Percentiles rank a stretch among this genome's conserved stretches.
Evolutionary conservation across 2,113 vertebrate species (phyloP).

Genomic region (Strix aluco): DNA sequence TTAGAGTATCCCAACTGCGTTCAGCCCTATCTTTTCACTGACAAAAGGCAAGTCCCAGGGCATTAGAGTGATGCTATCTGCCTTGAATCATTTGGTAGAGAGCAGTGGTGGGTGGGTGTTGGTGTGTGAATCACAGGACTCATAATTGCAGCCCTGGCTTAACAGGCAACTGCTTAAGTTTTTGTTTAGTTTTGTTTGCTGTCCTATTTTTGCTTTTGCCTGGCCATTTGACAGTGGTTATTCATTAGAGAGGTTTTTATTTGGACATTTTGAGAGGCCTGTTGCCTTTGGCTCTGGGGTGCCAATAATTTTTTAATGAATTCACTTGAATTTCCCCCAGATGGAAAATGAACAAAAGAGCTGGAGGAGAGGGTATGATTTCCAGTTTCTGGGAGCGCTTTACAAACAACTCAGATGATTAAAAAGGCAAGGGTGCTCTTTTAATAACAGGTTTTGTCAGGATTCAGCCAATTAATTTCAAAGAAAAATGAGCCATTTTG

Average conservation of each 20-base stretch:
- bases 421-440: neutral
- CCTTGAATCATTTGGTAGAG: neutral
- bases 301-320: neutral
- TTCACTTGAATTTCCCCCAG: neutral
- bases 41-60: neutral
- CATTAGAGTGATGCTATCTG: neutral
- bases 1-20: neutral
- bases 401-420: slow-evolving; percentile 8
- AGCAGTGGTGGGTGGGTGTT: neutral
- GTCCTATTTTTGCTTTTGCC: neutral
- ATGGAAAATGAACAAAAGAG: neutral
- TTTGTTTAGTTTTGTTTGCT: neutral
- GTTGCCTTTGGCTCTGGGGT: neutral
- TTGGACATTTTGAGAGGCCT: neutral
- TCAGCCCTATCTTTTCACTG: neutral
- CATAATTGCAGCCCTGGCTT: neutral
- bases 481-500: slow-evolving; percentile 13
- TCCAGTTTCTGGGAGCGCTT: neutral
- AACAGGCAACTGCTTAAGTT: neutral
- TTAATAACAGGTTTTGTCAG: slow-evolving; percentile 29
- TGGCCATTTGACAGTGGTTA: neutral
- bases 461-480: slow-evolving; percentile 13
- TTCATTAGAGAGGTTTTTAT: neutral
- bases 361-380: neutral
- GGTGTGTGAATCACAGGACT: neutral